A percentile compares a stretch with the other conserved stretches of the same genome.
phyloP scores from a whole-genome alignment of 2,888 invertebrate genomes.

The Agrotis puta region DNA sequence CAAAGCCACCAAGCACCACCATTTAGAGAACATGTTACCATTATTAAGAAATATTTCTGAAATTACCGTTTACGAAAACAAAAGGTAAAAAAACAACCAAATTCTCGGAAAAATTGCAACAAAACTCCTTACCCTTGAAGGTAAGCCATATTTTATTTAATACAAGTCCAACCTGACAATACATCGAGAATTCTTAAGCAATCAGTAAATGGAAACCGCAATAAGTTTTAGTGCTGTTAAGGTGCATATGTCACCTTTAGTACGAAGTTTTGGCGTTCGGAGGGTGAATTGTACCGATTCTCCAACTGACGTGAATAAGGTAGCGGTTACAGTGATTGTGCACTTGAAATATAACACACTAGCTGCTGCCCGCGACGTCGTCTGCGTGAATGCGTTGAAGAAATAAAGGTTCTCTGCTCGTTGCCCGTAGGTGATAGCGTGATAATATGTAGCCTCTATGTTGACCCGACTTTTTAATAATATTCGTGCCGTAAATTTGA shows the following conservation, averaged over 20 bases:
- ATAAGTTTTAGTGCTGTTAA: conserved; percentile 67
- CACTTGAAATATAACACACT: conserved; percentile 19
- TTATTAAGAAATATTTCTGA: too few relatives aligned
- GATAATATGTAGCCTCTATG: too few relatives aligned
- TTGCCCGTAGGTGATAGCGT: too few relatives aligned
- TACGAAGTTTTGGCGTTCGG: conserved; percentile 66
- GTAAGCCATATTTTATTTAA: conserved; percentile 14
- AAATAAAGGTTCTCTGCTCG: too few relatives aligned
- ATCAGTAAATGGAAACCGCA: conserved; percentile 68
- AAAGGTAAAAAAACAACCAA: neutral
- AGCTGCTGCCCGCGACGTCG: too few relatives aligned
- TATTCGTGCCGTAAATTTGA: too few relatives aligned
- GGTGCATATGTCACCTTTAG: conserved; percentile 76
- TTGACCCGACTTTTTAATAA: too few relatives aligned
- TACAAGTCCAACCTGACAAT: neutral
- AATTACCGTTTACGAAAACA: too few relatives aligned
- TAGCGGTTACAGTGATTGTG: conserved; percentile 31
- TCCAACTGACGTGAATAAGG: conserved; percentile 19
- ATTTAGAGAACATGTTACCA: too few relatives aligned
- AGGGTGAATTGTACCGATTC: conserved; percentile 46
- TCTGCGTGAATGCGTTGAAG: too few relatives aligned
- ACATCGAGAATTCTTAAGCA: conserved; percentile 32
- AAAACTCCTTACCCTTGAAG: neutral
- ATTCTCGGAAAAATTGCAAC: neutral
- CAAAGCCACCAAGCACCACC: too few relatives aligned